Base-by-base conservation (phyloP, 1,140 invertebrate genomes). In the Ptiloglossa arizonensis region DNA sequence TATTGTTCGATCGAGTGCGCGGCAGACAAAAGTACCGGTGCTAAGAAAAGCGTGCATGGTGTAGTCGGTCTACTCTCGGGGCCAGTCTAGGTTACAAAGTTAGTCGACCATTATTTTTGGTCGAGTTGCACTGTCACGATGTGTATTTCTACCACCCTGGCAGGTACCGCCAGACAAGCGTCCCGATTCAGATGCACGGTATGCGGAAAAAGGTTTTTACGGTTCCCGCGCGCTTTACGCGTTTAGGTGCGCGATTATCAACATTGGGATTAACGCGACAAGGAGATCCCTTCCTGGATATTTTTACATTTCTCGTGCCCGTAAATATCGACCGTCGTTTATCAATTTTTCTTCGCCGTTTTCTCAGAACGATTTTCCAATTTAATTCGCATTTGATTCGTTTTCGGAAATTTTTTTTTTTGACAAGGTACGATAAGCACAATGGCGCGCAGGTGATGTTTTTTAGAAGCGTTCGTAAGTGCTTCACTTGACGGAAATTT, bases 81-180 rank as follows among this genome's bases (percentile, higher is more conserved):
- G 72, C 56, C 27, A 76, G 76, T 66, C 70, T 73, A 73, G 56
- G 72, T 80, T 68, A 80, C 78, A 80, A 62, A 80, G 77, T 79
- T 79, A 62, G 74, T 54, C 75, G 75, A 62, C 67, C 68, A 77
- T 77, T 77, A 77, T 77, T 77, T 77, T 77, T 77, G 75, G 75
- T 77, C 75, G 75, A 48, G 46, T 71, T 62, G 59, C 35, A 57
- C 50, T 63, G 67, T 71, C 38, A 54, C 57, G 24, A 46, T 32
- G 72, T 5, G 74, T 71, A 71, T 77, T 71, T 71, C 75, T 35
- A 77, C 32, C 66, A 41, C 13, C 24, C n/a, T 13, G 56, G 4
- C 41, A 13, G 67, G 15, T 59, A 44, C 56, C 54, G 44, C 52
- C 56, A 76, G 54, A 29, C 66, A 44, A 17, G 41, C 24, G 74